A percentile compares a stretch with the other conserved stretches of the same genome.
Conservation (phyloP, 1,140 invertebrate species). For the Theocolax elegans region DNA sequence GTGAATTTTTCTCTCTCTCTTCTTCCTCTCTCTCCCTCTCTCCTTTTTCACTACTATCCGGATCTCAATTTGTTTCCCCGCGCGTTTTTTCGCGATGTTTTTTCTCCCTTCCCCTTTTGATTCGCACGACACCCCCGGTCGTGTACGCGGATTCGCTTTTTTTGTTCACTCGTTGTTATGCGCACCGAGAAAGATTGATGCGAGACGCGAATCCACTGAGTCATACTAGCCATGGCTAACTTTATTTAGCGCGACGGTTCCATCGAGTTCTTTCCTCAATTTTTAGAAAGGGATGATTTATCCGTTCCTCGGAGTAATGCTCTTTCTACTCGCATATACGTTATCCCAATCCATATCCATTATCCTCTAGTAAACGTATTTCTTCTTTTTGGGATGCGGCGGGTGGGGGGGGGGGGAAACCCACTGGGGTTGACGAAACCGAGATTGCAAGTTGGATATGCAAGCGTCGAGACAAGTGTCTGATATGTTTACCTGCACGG, state of each 20-base stretch:
- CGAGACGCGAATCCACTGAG: neutral
- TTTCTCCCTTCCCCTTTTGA: constrained; percentile 7
- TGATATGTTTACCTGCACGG: neutral
- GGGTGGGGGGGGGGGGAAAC: constrained; percentile 9
- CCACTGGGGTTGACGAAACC: too few species aligned
- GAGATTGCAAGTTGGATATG: neutral
- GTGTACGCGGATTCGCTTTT: constrained; percentile 2
- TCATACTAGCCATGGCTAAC: neutral
- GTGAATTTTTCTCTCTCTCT: too few species aligned
- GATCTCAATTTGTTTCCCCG: neutral
- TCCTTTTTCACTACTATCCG: too few species aligned
- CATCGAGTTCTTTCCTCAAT: too few species aligned
- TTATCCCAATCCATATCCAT: too few species aligned
- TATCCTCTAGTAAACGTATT: too few species aligned
- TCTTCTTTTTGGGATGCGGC: constrained; percentile 24
- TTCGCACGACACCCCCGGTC: neutral
- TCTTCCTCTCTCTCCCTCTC: too few species aligned
- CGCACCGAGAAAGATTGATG: constrained; percentile 16
- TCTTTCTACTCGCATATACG: too few species aligned
- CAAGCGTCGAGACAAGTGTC: neutral
- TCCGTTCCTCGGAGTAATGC: too few species aligned
- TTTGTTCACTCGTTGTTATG: neutral
- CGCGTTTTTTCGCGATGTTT: neutral
- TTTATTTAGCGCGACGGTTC: neutral
- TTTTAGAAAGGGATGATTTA: too few species aligned